Conservation (phyloP, 1,140 invertebrate genomes). For the Protaetia brevitarsis region DNA sequence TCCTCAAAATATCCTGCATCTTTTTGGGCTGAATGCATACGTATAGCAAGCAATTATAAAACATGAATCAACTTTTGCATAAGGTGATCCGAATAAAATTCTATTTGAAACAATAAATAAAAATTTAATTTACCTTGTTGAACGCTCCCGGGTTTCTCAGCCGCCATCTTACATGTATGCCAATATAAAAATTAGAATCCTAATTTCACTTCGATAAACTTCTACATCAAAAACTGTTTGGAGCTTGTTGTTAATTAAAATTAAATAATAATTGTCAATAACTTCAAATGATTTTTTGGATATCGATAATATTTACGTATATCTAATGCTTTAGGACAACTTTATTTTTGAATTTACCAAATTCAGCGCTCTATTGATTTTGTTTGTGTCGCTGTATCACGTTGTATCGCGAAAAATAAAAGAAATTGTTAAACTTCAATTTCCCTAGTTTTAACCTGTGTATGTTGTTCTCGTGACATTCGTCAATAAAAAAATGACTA, state of each 20-base stretch:
- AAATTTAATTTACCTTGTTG: conserved; percentile 43
- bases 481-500: conserved; percentile 28
- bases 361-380: neutral
- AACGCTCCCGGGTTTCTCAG: conserved; percentile 48
- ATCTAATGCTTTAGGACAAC: too few species aligned
- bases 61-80: neutral
- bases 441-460: conserved; percentile 22
- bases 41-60: neutral
- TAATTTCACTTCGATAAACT: neutral
- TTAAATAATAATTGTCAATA: too few species aligned
- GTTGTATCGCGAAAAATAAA: neutral
- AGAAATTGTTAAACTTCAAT: neutral
- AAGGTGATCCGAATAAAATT: neutral
- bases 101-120: conserved; percentile 19
- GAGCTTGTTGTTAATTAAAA: too few species aligned
- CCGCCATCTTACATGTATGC: conserved; percentile 46
- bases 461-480: conserved; percentile 25
- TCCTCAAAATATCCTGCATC: neutral
- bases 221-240: too few species aligned
- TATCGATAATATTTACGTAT: too few species aligned
- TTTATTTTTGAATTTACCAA: too few species aligned
- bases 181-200: conserved; percentile 36
- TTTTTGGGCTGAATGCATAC: neutral
- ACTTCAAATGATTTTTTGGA: too few species aligned
- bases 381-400: neutral